A percentile compares a stretch with the other conserved stretches of the same genome.
These are phyloP conservation scores for Nixonia krombeini DNA, from an alignment of 1,140 invertebrate species.

Conservation along the genomic window DNA sequence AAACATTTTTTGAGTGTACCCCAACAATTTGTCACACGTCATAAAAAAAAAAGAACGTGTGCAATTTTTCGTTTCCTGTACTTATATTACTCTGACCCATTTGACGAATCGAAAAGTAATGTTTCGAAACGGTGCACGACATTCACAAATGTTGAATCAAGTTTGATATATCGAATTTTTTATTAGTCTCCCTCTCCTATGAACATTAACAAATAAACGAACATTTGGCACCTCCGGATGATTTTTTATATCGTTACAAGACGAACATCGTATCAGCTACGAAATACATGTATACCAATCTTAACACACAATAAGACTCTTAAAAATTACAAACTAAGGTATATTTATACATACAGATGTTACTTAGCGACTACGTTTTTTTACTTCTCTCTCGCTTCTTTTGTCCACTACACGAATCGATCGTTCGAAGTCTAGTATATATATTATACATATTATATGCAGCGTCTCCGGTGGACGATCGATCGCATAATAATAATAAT, in stretches of 20 bases:
- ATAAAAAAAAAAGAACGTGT: no score
- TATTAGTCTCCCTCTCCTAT: background rate
- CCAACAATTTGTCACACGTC: no score
- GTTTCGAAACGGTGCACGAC: no score
- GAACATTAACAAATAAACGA: slow-evolving; percentile 12
- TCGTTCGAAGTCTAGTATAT: slow-evolving; percentile 25
- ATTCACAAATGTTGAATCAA: no score
- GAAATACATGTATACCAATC: slow-evolving; percentile 51
- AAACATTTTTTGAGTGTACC: no score
- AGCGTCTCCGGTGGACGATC: slow-evolving; percentile 16
- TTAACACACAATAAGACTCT: slow-evolving; percentile 44
- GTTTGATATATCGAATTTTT: background rate
- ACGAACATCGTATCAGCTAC: slow-evolving; percentile 36
- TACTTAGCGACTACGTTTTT: slow-evolving; percentile 36
- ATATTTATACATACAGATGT: slow-evolving; percentile 26
- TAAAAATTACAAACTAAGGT: slow-evolving; percentile 38
- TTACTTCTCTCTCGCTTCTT: slow-evolving; percentile 25
- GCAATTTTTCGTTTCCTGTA: no score
- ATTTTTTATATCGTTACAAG: slow-evolving; percentile 38
- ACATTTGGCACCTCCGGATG: slow-evolving; percentile 50
- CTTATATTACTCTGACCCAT: no score
- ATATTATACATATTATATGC: slow-evolving; percentile 22
- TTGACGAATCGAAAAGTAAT: background rate
- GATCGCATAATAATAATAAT: no score
- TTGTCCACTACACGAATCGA: slow-evolving; percentile 19